phyloP scores from a whole-genome alignment of 2,113 vertebrate genomes.

The Neotragus moschatus region DNA sequence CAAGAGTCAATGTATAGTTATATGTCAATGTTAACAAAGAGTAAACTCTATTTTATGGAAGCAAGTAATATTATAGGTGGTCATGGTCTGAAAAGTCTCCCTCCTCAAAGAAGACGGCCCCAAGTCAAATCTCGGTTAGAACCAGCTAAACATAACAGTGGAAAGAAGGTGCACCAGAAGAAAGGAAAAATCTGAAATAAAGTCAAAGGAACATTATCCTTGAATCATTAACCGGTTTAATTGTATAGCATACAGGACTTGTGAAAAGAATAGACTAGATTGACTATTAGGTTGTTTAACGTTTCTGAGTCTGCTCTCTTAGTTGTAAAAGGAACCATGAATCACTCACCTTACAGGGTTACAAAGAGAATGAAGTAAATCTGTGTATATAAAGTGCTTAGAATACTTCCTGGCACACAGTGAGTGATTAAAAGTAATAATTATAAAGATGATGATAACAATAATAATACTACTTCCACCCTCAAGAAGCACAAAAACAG shows the following conservation, averaged over 20 bases:
- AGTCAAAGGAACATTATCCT: background rate
- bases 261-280: background rate
- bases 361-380: background rate
- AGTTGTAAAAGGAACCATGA: background rate
- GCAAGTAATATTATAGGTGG: background rate
- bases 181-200: background rate
- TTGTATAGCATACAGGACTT: background rate
- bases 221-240: background rate
- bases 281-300: background rate
- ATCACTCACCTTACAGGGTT: background rate
- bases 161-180: background rate
- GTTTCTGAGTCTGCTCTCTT: background rate
- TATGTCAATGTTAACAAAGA: background rate
- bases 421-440: background rate
- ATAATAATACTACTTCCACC: background rate
- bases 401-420: background rate
- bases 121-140: background rate
- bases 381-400: background rate
- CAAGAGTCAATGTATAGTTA: background rate
- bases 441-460: background rate
- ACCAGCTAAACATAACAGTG: background rate
- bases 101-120: background rate
- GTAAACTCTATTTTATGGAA: background rate
- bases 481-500: background rate
- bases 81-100: background rate